phyloP scores from a whole-genome alignment of 1,140 invertebrate species.

The Diorhabda elongata region DNA sequence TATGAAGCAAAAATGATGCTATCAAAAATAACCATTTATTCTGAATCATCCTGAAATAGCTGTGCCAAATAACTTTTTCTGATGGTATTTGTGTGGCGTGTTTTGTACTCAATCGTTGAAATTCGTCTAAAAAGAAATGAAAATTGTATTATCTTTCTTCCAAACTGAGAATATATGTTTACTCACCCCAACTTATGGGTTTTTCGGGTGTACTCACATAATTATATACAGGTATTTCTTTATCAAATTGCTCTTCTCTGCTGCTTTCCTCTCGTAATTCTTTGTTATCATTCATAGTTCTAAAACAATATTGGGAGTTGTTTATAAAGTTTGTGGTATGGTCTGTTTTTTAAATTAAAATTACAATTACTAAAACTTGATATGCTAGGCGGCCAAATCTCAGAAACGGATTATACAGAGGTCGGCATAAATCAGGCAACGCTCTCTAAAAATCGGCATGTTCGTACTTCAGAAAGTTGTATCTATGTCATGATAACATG shows the following conservation, averaged over 20 bases:
- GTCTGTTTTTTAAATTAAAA: too few relatives aligned
- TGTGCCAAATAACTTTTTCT: conserved; percentile 27
- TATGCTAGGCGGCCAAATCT: too few relatives aligned
- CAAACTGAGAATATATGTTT: neutral
- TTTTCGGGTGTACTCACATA: conserved; percentile 30
- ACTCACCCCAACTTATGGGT: conserved; percentile 35
- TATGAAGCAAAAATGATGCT: conserved; percentile 44
- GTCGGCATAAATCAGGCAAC: too few relatives aligned
- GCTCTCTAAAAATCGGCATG: too few relatives aligned
- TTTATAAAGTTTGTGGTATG: too few relatives aligned
- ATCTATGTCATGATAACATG: too few relatives aligned
- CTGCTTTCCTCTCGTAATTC: conserved; percentile 20
- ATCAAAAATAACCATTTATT: conserved; percentile 24
- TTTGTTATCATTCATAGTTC: conserved; percentile 25
- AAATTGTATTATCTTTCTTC: neutral
- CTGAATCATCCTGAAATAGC: conserved; percentile 22
- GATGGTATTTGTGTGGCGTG: conserved; percentile 31
- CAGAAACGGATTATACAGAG: too few relatives aligned
- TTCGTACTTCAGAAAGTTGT: too few relatives aligned
- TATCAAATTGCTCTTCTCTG: conserved; percentile 26
- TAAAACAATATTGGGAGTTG: neutral
- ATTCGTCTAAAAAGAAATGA: conserved; percentile 28
- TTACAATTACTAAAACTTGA: too few relatives aligned
- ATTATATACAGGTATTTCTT: conserved; percentile 34
- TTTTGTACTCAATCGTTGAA: conserved; percentile 19